Percentiles rank a stretch among this genome's conserved stretches.
Conservation (phyloP, 2,797 vertebrate genomes). For the Dipus sagitta region DNA sequence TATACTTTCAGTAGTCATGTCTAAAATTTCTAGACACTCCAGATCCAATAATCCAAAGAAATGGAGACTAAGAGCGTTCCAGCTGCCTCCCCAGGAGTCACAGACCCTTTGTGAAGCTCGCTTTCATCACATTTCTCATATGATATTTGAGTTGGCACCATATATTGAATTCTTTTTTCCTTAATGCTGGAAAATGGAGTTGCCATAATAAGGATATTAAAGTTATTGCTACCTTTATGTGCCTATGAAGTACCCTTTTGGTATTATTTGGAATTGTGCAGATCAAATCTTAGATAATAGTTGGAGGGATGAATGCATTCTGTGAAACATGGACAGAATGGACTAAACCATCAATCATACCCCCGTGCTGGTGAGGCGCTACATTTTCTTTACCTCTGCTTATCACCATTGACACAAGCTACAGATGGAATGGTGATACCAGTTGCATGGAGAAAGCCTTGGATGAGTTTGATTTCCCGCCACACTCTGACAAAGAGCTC, state of each 20-base stretch:
- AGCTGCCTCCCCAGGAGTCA: background rate
- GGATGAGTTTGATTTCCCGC: constrained; percentile 84
- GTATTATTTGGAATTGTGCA: background rate
- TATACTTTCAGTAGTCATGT: background rate
- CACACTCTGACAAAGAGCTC: constrained; percentile 71
- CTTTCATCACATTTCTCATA: background rate
- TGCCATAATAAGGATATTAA: background rate
- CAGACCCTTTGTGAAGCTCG: background rate
- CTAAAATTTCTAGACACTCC: background rate
- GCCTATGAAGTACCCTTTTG: background rate
- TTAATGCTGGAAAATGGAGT: constrained; percentile 7
- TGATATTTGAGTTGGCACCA: background rate
- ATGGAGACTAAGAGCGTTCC: background rate
- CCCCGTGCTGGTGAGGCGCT: constrained; percentile 64
- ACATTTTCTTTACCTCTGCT: constrained; percentile 76
- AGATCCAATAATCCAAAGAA: background rate
- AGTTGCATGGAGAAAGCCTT: constrained; percentile 77
- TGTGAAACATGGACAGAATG: background rate
- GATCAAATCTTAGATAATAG: background rate
- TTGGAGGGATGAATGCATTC: background rate
- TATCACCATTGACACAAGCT: constrained; percentile 78
- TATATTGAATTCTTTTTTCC: background rate
- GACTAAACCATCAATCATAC: constrained; percentile 50
- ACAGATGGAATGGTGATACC: constrained; percentile 75
- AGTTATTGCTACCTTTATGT: background rate